Evolutionary conservation across 2,797 vertebrate species (phyloP).

Genomic region (Neoniphon sammara): DNA sequence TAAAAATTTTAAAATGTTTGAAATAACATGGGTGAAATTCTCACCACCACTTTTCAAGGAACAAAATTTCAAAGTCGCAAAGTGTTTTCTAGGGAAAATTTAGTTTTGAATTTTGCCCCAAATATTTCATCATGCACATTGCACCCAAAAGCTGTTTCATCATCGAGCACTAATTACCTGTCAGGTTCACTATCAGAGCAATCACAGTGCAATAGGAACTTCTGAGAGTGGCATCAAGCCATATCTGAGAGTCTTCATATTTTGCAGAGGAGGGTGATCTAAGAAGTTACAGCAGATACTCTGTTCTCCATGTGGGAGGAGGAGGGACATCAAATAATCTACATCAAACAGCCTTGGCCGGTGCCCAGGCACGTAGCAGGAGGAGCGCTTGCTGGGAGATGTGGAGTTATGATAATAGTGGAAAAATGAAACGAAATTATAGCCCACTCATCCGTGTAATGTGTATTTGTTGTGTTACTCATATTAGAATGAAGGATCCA

Average conservation of each 20-base stretch:
- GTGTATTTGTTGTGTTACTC: slow-evolving; percentile 34
- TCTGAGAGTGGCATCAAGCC: slow-evolving; percentile 31
- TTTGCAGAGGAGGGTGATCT: slow-evolving; percentile 59
- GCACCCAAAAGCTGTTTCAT: slow-evolving; percentile 30
- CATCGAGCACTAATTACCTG: slow-evolving; percentile 33
- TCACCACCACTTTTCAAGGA: background rate
- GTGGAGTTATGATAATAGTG: slow-evolving; percentile 54
- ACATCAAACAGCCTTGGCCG: slow-evolving; percentile 65
- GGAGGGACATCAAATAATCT: slow-evolving; percentile 66
- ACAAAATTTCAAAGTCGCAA: background rate
- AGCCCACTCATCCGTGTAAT: slow-evolving; percentile 48
- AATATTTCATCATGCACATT: slow-evolving; percentile 33
- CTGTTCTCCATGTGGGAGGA: slow-evolving; percentile 56
- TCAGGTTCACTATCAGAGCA: slow-evolving; percentile 30
- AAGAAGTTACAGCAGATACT: slow-evolving; percentile 45
- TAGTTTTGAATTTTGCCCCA: slow-evolving; percentile 31
- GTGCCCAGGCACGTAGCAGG: slow-evolving; percentile 38
- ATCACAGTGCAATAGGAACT: background rate
- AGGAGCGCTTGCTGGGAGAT: slow-evolving; percentile 41
- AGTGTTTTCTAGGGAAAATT: background rate
- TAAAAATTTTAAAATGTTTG: background rate
- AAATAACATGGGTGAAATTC: slow-evolving; percentile 28
- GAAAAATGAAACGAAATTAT: slow-evolving; percentile 45
- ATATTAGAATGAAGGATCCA: slow-evolving; percentile 15
- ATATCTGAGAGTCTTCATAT: slow-evolving; percentile 39